Conservation (phyloP, 2,888 invertebrate genomes). For the Uropetala carovei region DNA sequence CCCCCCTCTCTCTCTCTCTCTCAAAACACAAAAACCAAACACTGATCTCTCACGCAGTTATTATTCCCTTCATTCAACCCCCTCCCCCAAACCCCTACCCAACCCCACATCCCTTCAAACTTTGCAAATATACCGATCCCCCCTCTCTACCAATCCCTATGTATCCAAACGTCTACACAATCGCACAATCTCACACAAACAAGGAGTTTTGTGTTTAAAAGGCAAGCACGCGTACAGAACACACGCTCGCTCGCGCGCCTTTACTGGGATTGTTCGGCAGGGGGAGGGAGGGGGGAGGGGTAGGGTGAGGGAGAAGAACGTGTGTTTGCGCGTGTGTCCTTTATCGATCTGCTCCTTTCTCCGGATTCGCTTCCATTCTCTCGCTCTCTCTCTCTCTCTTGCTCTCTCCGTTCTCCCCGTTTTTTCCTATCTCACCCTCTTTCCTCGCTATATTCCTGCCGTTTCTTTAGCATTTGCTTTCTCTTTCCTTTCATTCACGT, state of each 20-base stretch:
- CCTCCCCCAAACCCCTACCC: neutral
- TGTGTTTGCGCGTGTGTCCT: too few relatives aligned
- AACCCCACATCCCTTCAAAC: neutral
- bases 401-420: neutral
- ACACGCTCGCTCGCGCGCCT: too few relatives aligned
- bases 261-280: neutral
- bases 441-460: neutral
- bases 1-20: neutral
- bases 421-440: neutral
- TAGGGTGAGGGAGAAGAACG: neutral
- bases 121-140: neutral
- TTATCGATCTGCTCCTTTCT: neutral
- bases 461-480: too few relatives aligned
- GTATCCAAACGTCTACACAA: neutral
- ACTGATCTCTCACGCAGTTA: neutral
- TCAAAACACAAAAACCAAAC: neutral
- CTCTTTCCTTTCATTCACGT: neutral
- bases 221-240: neutral
- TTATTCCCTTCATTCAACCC: too few relatives aligned
- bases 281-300: neutral
- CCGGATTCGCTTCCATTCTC: neutral
- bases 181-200: constrained; percentile 8
- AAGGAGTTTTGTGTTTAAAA: constrained; percentile 9
- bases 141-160: too few relatives aligned
- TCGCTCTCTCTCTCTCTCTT: neutral